Conservation (phyloP, 2,888 invertebrate genomes). For the Tipula vernalis region DNA sequence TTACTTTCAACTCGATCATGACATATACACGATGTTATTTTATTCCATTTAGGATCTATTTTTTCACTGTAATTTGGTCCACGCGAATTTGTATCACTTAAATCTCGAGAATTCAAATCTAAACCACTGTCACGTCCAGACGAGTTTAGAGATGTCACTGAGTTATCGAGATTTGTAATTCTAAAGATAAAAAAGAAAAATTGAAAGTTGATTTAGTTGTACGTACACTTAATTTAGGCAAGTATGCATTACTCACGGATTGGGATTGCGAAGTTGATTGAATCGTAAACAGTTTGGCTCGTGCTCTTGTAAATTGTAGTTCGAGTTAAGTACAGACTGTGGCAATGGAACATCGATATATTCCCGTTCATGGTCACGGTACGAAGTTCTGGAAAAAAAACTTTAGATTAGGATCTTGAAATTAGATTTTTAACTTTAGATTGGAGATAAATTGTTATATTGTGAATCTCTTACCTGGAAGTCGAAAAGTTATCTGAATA, state of each 20-base stretch:
- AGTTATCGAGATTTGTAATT: slow-evolving; percentile 41
- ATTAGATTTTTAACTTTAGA: background rate
- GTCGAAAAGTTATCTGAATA: background rate
- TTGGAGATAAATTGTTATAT: background rate
- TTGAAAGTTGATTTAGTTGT: background rate
- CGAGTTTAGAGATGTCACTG: slow-evolving; percentile 68
- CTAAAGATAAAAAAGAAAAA: background rate
- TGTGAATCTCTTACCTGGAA: background rate
- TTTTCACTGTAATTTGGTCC: slow-evolving; percentile 11
- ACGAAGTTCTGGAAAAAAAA: background rate
- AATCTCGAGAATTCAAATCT: slow-evolving; percentile 34
- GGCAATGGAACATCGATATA: slow-evolving; percentile 36
- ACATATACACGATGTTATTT: background rate
- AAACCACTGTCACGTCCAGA: slow-evolving; percentile 75
- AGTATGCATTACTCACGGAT: slow-evolving; percentile 15
- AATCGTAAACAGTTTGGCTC: slow-evolving; percentile 41
- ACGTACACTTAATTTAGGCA: background rate
- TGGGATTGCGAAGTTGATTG: slow-evolving; percentile 38
- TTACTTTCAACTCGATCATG: background rate
- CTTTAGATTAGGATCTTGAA: background rate
- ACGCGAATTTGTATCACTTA: slow-evolving; percentile 17
- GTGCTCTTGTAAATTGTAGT: slow-evolving; percentile 30
- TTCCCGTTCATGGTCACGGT: slow-evolving; percentile 30
- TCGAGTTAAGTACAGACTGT: slow-evolving; percentile 31
- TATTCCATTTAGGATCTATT: slow-evolving; percentile 5